Conservation (phyloP, 1,140 invertebrate genomes). For the Caenorhabditis remanei region DNA sequence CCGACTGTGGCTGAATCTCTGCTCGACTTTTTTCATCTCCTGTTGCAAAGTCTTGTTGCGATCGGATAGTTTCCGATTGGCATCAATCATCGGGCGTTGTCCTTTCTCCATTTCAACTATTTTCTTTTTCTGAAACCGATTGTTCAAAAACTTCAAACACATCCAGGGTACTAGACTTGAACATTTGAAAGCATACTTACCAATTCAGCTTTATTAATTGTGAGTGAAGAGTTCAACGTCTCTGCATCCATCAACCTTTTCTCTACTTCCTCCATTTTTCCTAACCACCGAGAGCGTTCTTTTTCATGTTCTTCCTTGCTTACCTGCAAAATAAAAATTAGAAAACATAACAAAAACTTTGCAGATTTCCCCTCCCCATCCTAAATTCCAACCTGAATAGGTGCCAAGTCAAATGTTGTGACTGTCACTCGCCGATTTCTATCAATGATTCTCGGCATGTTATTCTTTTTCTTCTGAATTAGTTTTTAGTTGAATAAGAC, state of each 20-base stretch:
- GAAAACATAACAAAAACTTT: not conserved
- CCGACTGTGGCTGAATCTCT: conserved; percentile 70
- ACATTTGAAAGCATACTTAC: conserved; percentile 63
- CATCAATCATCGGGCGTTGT: conserved; percentile 74
- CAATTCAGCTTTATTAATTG: conserved; percentile 76
- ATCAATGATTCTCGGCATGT: conserved; percentile 33
- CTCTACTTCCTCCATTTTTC: conserved; percentile 75
- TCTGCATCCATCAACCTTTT: conserved; percentile 69
- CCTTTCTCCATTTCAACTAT: conserved; percentile 77
- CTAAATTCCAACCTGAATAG: not conserved
- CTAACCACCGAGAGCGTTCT: conserved; percentile 72
- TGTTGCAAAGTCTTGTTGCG: conserved; percentile 69
- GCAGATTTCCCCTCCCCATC: not conserved
- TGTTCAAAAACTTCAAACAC: not conserved
- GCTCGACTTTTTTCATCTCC: conserved; percentile 73
- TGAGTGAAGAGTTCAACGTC: conserved; percentile 71
- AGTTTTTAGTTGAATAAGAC: not conserved
- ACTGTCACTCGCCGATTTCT: conserved; percentile 35
- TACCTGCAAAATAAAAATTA: conserved; percentile 47
- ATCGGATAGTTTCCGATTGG: conserved; percentile 72
- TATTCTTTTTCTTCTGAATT: not conserved
- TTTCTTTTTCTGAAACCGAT: conserved; percentile 73
- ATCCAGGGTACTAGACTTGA: not conserved
- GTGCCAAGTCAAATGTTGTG: conserved; percentile 33
- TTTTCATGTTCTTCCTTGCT: conserved; percentile 68